A percentile compares a stretch with the other conserved stretches of the same genome.
Conservation (phyloP, 2,113 vertebrate species). For the Callithrix jacchus region DNA sequence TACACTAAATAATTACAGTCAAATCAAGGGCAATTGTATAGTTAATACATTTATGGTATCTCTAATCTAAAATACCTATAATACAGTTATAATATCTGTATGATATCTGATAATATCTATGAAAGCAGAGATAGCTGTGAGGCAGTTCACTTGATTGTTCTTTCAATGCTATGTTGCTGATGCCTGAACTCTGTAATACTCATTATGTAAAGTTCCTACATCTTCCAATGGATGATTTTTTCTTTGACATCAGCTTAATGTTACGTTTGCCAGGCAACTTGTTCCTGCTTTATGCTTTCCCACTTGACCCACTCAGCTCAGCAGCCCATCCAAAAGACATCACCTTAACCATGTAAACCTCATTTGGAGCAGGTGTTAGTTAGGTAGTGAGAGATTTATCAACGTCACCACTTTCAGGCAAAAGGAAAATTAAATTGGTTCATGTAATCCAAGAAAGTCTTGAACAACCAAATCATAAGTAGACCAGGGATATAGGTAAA, state of each 20-base stretch:
- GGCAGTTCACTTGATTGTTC: background rate
- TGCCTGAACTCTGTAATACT: background rate
- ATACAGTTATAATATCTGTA: background rate
- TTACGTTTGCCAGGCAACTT: background rate
- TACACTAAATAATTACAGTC: background rate
- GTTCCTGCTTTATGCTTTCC: background rate
- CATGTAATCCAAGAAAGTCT: background rate
- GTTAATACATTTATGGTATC: background rate
- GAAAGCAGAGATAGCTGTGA: background rate
- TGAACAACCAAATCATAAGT: background rate
- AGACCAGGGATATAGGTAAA: background rate
- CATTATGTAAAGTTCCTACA: background rate
- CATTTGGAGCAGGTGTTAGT: background rate
- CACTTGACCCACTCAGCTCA: background rate
- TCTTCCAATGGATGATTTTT: background rate
- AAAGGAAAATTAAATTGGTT: conserved; percentile 41
- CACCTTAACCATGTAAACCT: background rate
- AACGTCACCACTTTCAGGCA: background rate
- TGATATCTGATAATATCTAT: background rate
- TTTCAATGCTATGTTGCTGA: background rate
- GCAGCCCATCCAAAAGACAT: background rate
- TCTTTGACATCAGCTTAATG: background rate
- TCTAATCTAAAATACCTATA: background rate
- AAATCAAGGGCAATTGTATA: background rate
- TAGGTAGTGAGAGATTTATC: background rate